These are phyloP conservation scores for Leptogaster cylindrica DNA, from an alignment of 2,888 invertebrate species.

Conservation along the genomic window DNA sequence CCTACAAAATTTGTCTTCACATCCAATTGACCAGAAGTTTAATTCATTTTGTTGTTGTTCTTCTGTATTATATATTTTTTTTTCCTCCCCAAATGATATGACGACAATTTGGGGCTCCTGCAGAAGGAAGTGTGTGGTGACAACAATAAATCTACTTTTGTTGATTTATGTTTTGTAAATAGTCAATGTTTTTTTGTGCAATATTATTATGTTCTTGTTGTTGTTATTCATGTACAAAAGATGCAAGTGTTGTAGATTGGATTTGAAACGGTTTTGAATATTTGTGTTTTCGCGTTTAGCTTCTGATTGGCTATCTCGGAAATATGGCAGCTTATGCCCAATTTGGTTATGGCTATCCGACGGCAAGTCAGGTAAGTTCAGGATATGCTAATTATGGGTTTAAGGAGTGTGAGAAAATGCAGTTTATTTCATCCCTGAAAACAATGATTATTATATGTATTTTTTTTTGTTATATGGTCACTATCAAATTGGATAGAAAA, in stretches of 20 bases:
- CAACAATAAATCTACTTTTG: constrained; percentile 26
- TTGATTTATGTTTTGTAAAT: constrained; percentile 16
- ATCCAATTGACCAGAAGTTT: no score
- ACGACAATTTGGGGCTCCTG: background rate
- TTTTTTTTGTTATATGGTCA: no score
- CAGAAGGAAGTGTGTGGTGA: constrained; percentile 31
- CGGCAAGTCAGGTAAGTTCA: constrained; percentile 86
- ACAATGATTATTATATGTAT: no score
- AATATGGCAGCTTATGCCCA: constrained; percentile 80
- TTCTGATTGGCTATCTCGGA: background rate
- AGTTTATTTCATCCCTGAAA: no score
- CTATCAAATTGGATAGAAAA: no score
- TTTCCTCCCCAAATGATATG: background rate
- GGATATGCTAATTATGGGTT: background rate
- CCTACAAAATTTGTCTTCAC: no score
- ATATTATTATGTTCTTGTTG: constrained; percentile 25
- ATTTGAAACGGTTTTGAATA: constrained; percentile 6
- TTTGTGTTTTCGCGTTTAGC: background rate
- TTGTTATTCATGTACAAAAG: constrained; percentile 25
- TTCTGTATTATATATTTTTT: no score
- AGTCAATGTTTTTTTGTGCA: constrained; percentile 23
- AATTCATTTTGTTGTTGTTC: no score
- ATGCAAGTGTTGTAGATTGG: constrained; percentile 25
- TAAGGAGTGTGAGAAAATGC: no score
- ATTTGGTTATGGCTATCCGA: constrained; percentile 91